These are phyloP conservation scores for Onychostoma macrolepis DNA, from an alignment of 2,113 vertebrate genomes.

Conservation along the genomic window DNA sequence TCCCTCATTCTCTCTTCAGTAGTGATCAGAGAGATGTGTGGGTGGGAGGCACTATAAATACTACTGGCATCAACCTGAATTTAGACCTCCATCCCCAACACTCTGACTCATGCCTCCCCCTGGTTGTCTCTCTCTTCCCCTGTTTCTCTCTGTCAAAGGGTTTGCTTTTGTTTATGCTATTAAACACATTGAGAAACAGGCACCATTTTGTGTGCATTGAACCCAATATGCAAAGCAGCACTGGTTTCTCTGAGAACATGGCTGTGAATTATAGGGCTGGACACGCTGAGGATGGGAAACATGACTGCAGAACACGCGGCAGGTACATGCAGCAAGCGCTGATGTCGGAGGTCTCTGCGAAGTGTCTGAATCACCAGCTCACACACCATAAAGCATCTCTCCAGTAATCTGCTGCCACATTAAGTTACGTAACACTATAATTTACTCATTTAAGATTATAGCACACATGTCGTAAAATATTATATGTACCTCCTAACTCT, in stretches of 20 bases:
- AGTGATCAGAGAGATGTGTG: conserved; percentile 57
- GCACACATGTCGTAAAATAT: neutral
- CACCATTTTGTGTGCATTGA: conserved; percentile 37
- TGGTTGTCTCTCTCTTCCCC: conserved; percentile 38
- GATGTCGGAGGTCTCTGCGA: conserved; percentile 36
- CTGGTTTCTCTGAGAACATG: conserved; percentile 27
- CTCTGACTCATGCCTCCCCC: conserved; percentile 59
- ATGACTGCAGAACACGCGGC: conserved; percentile 23
- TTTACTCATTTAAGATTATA: conserved; percentile 37
- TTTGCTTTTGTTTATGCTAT: conserved; percentile 47
- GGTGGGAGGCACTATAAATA: conserved; percentile 65
- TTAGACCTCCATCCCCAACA: conserved; percentile 56
- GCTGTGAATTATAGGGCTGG: conserved; percentile 25
- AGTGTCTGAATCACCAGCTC: conserved; percentile 49
- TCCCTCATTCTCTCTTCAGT: conserved; percentile 34
- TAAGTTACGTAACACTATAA: conserved; percentile 42
- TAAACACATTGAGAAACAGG: conserved; percentile 8
- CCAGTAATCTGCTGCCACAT: conserved; percentile 38
- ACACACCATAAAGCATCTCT: conserved; percentile 39
- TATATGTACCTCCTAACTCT: conserved; percentile 7
- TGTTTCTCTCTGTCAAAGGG: conserved; percentile 37
- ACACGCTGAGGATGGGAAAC: conserved; percentile 24
- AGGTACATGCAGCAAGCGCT: conserved; percentile 17
- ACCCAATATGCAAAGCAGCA: conserved; percentile 33
- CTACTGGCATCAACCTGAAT: conserved; percentile 59